Evolutionary conservation across 2,888 invertebrate genomes (phyloP), one percentile per base, ranked within the genome.

Genomic region (Byasa hedistus): DNA sequence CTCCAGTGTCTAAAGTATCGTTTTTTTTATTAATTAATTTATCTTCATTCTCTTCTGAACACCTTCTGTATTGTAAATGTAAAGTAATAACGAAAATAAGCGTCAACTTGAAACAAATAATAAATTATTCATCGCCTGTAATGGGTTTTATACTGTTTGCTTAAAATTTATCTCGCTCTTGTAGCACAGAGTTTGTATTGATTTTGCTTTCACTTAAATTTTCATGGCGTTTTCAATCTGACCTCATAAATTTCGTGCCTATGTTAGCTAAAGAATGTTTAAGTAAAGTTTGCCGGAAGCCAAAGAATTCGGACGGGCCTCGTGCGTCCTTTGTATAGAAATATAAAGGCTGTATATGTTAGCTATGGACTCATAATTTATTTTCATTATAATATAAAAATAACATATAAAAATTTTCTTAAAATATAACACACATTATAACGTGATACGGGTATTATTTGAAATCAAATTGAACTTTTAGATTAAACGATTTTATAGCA

Each of bases 121-220:
- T 61, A 55, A 39, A 61, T 61, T 61, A 61, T 61, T 61, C 61
- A 61, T 61, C n/a, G 36, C 3, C 55, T 36, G 55, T 61, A 61
- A 61, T 61, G 61, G 61, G 54, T 61, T 39, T 39, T 52, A 23
- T 19, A 23, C 39, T 22, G 55, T 55, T 55, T 61, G 54, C 55
- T 39, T 36, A 55, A 61, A 55, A 61, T 55, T 61, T 23, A 61
- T 61, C 52, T 55, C 12, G 44, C 23, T 23, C 55, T 24, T n/a
- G 22, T 54, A 21, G n/a, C 22, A 7, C 21, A 55, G 2, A n/a
- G 23, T 61, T 19, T 39, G 23, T 54, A 44, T 61, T 39, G 39
- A 55, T 39, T 27, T 55, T 52, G 39, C 2, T 55, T 12, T 39
- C 10, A 15, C 21, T 39, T 44, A 54, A 39, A 36, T 61, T 61